These are phyloP conservation scores for Pachydiplax longipennis DNA, from an alignment of 2,888 invertebrate genomes.

Conservation along the genomic window DNA sequence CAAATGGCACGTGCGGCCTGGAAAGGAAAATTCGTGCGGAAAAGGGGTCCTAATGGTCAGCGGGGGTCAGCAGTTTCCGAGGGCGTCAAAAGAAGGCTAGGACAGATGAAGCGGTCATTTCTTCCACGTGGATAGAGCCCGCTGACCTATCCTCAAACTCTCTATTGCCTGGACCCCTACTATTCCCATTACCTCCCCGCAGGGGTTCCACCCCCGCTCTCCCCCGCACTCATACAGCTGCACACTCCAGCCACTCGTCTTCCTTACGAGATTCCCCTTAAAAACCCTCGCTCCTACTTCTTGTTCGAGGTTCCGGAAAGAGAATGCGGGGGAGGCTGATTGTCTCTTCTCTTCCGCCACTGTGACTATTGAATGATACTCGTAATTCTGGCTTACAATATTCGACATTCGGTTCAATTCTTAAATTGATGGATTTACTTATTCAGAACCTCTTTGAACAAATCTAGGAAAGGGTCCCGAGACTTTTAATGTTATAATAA, in stretches of 20 bases:
- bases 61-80: constrained; percentile 43
- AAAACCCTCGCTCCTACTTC: background rate
- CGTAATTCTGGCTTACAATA: too few relatives aligned
- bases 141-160: background rate
- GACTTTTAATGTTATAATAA: too few relatives aligned
- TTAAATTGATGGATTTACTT: too few relatives aligned
- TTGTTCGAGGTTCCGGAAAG: background rate
- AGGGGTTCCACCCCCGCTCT: background rate
- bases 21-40: background rate
- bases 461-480: too few relatives aligned
- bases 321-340: background rate
- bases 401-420: too few relatives aligned
- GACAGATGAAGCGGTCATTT: constrained; percentile 42
- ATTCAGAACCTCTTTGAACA: too few relatives aligned
- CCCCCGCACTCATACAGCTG: constrained; percentile 5
- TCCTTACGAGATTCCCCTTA: background rate
- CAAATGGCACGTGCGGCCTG: background rate
- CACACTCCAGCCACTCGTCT: constrained; percentile 31
- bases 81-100: background rate
- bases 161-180: background rate
- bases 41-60: constrained; percentile 10
- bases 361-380: background rate
- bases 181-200: constrained; percentile 9
- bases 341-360: background rate
- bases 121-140: constrained; percentile 9